These are phyloP conservation scores for Syrphus vitripennis DNA, from an alignment of 2,888 invertebrate genomes.

Conservation along the genomic window DNA sequence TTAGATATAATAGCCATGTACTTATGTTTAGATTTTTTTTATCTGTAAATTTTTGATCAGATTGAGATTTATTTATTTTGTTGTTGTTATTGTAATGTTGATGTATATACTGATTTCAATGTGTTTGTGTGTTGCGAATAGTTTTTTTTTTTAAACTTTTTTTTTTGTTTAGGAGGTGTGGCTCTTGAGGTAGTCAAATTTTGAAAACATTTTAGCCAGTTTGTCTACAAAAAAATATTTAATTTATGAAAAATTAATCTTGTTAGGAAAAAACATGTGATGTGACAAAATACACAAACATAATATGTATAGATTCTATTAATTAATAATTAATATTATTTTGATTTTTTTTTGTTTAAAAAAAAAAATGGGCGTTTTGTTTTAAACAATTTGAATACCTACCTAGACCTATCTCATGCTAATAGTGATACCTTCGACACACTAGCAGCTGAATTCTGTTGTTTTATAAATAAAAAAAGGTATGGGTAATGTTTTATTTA, in stretches of 20 bases:
- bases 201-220: background rate
- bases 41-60: background rate
- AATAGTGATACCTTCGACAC: background rate
- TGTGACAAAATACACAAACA: constrained; percentile 2
- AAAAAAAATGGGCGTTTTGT: background rate
- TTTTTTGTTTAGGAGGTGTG: constrained; percentile 35
- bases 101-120: background rate
- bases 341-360: background rate
- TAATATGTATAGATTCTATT: too few species aligned
- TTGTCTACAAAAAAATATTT: background rate
- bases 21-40: constrained; percentile 9
- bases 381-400: background rate
- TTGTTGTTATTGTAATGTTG: constrained; percentile 3
- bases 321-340: constrained; percentile 3
- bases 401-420: too few species aligned
- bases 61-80: constrained; percentile 20
- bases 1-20: background rate
- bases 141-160: background rate
- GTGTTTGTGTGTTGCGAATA: background rate
- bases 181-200: constrained; percentile 4
- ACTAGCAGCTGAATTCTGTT: background rate
- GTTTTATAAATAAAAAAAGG: background rate
- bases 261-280: background rate
- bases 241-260: constrained; percentile 35
- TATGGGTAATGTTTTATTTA: background rate